Conservation (phyloP, 2,888 invertebrate genomes). For the Pristionchus fissidentatus region DNA sequence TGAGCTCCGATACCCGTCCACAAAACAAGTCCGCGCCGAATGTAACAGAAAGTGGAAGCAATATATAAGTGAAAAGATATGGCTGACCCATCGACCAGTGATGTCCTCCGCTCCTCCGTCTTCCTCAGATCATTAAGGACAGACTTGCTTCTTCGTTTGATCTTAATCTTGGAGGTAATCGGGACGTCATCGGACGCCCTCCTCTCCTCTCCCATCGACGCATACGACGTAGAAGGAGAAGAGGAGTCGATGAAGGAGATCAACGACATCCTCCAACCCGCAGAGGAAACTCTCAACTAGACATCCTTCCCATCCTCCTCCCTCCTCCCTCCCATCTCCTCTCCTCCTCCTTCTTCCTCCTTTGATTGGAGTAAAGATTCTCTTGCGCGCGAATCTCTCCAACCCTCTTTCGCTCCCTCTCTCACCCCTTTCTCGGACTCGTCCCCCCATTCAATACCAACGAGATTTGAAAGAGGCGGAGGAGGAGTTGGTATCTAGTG, state of each 20-base stretch:
- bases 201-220: conserved; percentile 11
- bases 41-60: too few relatives aligned
- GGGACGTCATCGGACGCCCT: neutral
- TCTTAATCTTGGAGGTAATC: neutral
- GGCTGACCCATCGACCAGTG: conserved; percentile 23
- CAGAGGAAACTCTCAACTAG: neutral
- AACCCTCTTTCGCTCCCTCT: neutral
- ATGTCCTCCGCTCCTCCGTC: neutral
- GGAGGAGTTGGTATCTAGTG: too few relatives aligned
- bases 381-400: neutral
- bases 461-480: conserved; percentile 30
- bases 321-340: neutral
- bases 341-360: conserved; percentile 13
- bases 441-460: conserved; percentile 43
- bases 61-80: too few relatives aligned
- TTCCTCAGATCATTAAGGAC: conserved; percentile 7
- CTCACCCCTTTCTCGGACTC: neutral
- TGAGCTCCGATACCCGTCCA: too few relatives aligned
- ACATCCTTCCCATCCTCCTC: conserved; percentile 31
- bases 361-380: conserved; percentile 43
- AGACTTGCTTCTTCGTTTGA: neutral
- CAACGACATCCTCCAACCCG: neutral
- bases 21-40: too few relatives aligned
- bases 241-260: conserved; percentile 37
- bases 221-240: conserved; percentile 18